These are phyloP conservation scores for Odontamblyopus lacepedii DNA, from an alignment of 2,797 vertebrate genomes.

Conservation along the genomic window DNA sequence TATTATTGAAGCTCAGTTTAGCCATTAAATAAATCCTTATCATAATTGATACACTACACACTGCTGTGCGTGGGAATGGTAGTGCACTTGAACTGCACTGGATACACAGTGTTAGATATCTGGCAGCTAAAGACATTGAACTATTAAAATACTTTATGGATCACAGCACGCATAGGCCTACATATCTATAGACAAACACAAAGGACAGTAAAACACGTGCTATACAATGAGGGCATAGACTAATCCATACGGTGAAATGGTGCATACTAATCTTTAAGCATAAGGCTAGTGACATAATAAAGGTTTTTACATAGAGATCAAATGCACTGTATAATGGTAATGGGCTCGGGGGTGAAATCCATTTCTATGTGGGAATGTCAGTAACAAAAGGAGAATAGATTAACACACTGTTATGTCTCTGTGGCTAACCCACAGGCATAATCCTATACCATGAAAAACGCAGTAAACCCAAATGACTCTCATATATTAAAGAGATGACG, in stretches of 20 bases:
- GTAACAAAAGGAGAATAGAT: conserved; percentile 18
- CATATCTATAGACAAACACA: conserved; percentile 16
- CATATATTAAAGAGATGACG: conserved; percentile 14
- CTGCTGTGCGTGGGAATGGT: conserved; percentile 3
- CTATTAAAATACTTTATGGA: conserved; percentile 17
- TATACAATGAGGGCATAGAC: conserved; percentile 3
- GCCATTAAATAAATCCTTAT: conserved; percentile 19
- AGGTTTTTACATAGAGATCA: conserved; percentile 3
- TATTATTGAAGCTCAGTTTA: neutral
- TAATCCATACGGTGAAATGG: neutral
- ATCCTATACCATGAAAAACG: conserved; percentile 16
- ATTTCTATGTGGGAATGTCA: conserved; percentile 9
- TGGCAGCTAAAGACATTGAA: conserved; percentile 10
- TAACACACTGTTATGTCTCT: conserved; percentile 8
- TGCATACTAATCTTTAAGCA: conserved; percentile 7
- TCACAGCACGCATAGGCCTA: conserved; percentile 12
- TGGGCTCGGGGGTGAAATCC: conserved; percentile 7
- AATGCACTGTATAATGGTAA: conserved; percentile 4
- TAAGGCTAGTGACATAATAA: neutral
- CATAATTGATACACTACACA: conserved; percentile 2
- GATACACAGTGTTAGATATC: conserved; percentile 15
- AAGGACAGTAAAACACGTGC: neutral
- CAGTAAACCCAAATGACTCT: conserved; percentile 24
- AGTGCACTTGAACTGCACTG: conserved; percentile 6
- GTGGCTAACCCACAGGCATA: conserved; percentile 1